Evolutionary conservation across 2,888 invertebrate species (phyloP).

Genomic region (Eledone cirrhosa): DNA sequence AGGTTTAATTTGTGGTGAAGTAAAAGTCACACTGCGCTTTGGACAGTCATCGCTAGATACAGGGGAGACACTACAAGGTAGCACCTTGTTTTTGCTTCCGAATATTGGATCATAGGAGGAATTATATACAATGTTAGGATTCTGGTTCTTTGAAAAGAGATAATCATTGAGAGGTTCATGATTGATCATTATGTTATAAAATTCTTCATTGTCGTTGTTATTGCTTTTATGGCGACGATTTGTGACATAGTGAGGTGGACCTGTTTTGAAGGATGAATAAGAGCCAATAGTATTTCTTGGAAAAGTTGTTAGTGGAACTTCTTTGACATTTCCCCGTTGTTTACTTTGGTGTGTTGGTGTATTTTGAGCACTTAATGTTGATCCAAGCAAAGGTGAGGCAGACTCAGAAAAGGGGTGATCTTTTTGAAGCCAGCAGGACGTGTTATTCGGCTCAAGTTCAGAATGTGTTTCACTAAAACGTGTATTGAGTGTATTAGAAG

Average conservation of each 20-base stretch:
- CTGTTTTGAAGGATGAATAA: constrained; percentile 20
- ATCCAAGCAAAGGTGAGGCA: constrained; percentile 53
- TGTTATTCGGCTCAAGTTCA: neutral
- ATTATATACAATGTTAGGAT: constrained; percentile 22
- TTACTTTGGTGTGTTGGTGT: neutral
- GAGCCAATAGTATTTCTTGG: constrained; percentile 4
- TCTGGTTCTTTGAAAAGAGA: neutral
- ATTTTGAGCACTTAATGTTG: neutral
- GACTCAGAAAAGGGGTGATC: constrained; percentile 57
- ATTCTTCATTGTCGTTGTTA: neutral
- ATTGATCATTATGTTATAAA: neutral
- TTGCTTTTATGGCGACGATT: constrained; percentile 14
- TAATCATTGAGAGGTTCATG: neutral
- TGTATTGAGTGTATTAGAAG: constrained; percentile 22
- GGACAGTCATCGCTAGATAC: neutral
- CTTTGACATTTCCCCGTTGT: neutral
- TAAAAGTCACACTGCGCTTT: neutral
- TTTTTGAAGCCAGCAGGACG: constrained; percentile 3
- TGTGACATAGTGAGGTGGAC: constrained; percentile 4
- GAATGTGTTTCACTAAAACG: constrained; percentile 19
- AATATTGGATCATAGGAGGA: constrained; percentile 17
- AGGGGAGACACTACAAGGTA: neutral
- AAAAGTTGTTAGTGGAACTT: constrained; percentile 10
- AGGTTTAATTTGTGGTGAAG: neutral
- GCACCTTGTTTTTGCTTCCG: neutral